Base-by-base conservation (phyloP, 2,113 vertebrate genomes). In the Poicephalus gulielmi region DNA sequence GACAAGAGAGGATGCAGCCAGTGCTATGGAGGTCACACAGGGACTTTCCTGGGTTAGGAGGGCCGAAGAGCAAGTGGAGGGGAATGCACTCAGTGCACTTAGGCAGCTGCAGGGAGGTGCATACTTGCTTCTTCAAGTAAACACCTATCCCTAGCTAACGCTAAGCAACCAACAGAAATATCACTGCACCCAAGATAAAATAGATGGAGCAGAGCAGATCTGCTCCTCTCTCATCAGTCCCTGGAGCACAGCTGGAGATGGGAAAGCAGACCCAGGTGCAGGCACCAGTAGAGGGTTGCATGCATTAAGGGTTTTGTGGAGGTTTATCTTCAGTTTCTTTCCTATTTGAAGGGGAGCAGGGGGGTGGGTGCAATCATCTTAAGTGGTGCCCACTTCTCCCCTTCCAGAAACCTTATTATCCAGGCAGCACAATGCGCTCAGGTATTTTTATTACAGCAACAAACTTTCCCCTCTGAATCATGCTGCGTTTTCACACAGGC, bases 171-270 rank as follows among this genome's bases (percentile, higher is more conserved):
- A 86, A 33, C 22, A n/a, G 30, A 63, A 68, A 53, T n/a, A 53
- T 31, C 10, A 10, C 67, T 25, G 31, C 60, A 33, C 16, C 24
- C 24, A 22, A 60, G 23, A 15, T 6, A 43, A 14, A 28, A 7
- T 0, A 83, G 55, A 64, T 17, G 31, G n/a, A 60, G 6, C 44
- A 71, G 66, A 78, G 17, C 23, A 68, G 18, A 49, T 53, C 39
- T 66, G n/a, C 24, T 50, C 35, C 17, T 64, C n/a, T 57, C 33
- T 18, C 18, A 4, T 37, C 4, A 1, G 3, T 31, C 17, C 23
- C 50, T 3, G 11, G 64, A 41, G 25, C 59, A 41, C 3, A 0
- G 5, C 0, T 59, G 39, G n/a, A 68, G 47, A 43, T 5, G 7
- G 30, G 18, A 77, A 81, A 68, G 59, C 46, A 68, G 59, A 68